Conservation (phyloP, 2,888 invertebrate genomes). For the Prosopocoilus inquinatus region DNA sequence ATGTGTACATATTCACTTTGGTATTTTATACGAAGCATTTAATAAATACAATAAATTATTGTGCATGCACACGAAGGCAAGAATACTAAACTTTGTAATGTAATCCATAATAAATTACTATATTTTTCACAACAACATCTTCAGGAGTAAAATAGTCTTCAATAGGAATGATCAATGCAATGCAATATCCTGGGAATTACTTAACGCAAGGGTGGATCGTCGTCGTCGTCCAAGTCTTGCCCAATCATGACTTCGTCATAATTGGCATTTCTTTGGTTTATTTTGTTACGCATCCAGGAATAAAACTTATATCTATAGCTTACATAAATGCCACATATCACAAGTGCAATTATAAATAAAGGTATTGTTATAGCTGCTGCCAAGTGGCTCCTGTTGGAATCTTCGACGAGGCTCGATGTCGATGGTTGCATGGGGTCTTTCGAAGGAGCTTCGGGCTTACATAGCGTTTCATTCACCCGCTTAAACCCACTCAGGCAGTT, state of each 20-base stretch:
- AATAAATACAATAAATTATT: no score
- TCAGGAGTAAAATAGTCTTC: no score
- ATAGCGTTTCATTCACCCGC: slow-evolving; percentile 31
- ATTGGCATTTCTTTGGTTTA: slow-evolving; percentile 42
- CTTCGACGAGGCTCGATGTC: slow-evolving; percentile 39
- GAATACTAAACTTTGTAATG: no score
- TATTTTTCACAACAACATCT: no score
- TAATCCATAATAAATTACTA: no score
- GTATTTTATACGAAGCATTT: no score
- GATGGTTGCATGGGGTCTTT: slow-evolving; percentile 22
- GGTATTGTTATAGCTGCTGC: slow-evolving; percentile 44
- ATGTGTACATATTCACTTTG: no score
- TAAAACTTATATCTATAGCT: slow-evolving; percentile 42
- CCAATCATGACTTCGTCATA: slow-evolving; percentile 52
- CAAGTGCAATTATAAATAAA: slow-evolving; percentile 43
- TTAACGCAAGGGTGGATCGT: slow-evolving; percentile 40
- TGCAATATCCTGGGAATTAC: no score
- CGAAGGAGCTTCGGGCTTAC: slow-evolving; percentile 20
- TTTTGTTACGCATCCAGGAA: slow-evolving; percentile 42
- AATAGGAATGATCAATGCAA: no score
- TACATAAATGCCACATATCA: slow-evolving; percentile 45
- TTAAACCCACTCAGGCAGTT: slow-evolving; percentile 38
- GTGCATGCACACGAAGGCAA: no score
- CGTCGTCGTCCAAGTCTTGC: slow-evolving; percentile 45
- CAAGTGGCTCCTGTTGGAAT: slow-evolving; percentile 37